A percentile compares a stretch with the other conserved stretches of the same genome.
Conservation (phyloP, 2,888 invertebrate species). For the Andrena bucephala region DNA sequence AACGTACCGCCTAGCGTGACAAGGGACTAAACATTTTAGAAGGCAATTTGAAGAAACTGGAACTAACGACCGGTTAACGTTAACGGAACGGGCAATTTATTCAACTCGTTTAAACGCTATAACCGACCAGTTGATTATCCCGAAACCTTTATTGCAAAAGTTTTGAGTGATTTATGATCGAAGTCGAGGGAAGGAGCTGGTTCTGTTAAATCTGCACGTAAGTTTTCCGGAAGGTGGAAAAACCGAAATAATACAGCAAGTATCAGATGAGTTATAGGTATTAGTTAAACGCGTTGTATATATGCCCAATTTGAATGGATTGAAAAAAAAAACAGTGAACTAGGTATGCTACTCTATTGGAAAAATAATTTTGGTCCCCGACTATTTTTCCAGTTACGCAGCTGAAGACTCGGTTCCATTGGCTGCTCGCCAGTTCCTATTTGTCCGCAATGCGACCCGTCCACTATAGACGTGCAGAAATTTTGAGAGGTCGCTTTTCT, state of each 20-base stretch:
- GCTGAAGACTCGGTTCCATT: slow-evolving; percentile 27
- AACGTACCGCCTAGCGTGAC: background rate
- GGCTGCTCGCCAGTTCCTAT: slow-evolving; percentile 54
- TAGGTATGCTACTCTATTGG: background rate
- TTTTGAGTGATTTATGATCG: slow-evolving; percentile 47
- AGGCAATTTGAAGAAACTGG: slow-evolving; percentile 35
- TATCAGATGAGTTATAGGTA: background rate
- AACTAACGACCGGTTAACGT: slow-evolving; percentile 34
- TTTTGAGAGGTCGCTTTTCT: slow-evolving; percentile 7
- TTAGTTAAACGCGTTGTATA: background rate
- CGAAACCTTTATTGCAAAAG: slow-evolving; percentile 72
- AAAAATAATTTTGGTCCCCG: background rate
- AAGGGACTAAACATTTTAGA: background rate
- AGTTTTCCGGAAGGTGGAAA: background rate
- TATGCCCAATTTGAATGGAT: background rate
- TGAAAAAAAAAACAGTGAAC: background rate
- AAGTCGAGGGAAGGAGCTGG: background rate
- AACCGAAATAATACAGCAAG: background rate
- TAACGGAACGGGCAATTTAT: background rate
- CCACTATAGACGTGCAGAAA: slow-evolving; percentile 61
- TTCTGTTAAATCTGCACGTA: background rate
- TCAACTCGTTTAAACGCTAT: slow-evolving; percentile 32
- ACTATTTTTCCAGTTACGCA: background rate
- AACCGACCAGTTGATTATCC: slow-evolving; percentile 12
- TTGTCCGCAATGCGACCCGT: slow-evolving; percentile 68